Evolutionary conservation across 2,797 vertebrate species (phyloP), one percentile per base, ranked within the genome.

Genomic region (Merluccius polli): DNA sequence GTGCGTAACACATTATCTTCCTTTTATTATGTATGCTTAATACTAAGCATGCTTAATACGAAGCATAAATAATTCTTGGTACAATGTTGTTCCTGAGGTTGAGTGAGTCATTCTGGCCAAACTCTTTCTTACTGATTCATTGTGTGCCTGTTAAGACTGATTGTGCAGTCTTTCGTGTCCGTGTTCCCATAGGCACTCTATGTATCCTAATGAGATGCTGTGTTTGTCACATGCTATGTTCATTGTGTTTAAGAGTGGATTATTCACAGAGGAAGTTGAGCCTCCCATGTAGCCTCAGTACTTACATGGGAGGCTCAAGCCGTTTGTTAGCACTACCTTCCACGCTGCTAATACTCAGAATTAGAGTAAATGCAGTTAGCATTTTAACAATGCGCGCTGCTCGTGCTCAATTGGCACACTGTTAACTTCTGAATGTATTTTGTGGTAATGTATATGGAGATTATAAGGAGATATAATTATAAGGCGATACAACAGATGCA

Each of bases 291-390:
- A 83, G 87, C 86, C 79, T 78, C 79, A n/a, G 35, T 78, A 77
- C 82, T 82, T 2, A 68, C 81, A 87, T n/a, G n/a, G n/a, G n/a
- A n/a, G n/a, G n/a, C 83, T 75, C 77, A 70, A 86, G 86, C 83
- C 71, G 52, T 48, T 77, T 79, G 86, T 88, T 78, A 77, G 82
- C 78, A 44, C 74, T 76, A 7, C 27, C 71, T 72, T 24, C 13
- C 70, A 24, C 71, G 48, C 68, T n/a, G 77, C 70, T 78, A 65
- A 27, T 5, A 15, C 59, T 65, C 59, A 65, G 59, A 8, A 2
- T n/a, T 15, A n/a, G 59, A 27, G 59, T 65, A n/a, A 52, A 4
- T 4, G 18, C 18, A 52, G 44, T 52, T 3, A 52, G 21, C 18
- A n/a, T 29, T 30, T 29, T 67, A 29, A 30, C 63, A 24, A 4